phyloP scores from a whole-genome alignment of 1,140 invertebrate species.

The Drosophila tristis region DNA sequence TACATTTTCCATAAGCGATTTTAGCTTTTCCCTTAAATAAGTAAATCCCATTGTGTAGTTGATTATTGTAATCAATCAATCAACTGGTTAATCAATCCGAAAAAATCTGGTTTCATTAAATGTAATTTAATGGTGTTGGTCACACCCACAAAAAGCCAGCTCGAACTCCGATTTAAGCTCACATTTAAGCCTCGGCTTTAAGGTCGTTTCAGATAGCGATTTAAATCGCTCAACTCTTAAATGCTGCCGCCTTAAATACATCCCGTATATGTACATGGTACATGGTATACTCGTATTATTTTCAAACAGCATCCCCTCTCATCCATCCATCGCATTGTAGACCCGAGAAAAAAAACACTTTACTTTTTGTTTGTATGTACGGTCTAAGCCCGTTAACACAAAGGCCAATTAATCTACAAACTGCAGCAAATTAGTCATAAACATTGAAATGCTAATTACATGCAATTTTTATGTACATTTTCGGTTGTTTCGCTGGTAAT shows the following conservation, averaged over 20 bases:
- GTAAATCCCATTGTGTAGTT: too few species aligned
- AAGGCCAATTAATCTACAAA: constrained; percentile 77
- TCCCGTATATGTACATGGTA: too few species aligned
- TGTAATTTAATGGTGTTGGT: too few species aligned
- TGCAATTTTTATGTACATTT: constrained; percentile 67
- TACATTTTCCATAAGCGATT: too few species aligned
- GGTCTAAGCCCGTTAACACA: constrained; percentile 62
- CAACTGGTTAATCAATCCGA: too few species aligned
- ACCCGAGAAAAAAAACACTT: constrained; percentile 24
- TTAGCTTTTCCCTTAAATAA: too few species aligned
- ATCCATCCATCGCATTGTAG: constrained; percentile 19
- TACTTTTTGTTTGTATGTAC: constrained; percentile 29
- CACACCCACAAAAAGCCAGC: too few species aligned
- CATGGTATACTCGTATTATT: constrained; percentile 52
- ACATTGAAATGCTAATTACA: constrained; percentile 78
- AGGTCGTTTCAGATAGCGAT: background rate
- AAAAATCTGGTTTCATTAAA: background rate
- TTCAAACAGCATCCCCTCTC: constrained; percentile 20
- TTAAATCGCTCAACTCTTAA: too few species aligned
- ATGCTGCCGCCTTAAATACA: too few species aligned
- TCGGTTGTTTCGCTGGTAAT: constrained; percentile 49
- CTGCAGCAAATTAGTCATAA: constrained; percentile 75
- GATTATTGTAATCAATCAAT: too few species aligned
- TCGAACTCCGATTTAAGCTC: too few species aligned
- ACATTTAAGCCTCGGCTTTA: background rate